A percentile compares a stretch with the other conserved stretches of the same genome.
These are phyloP conservation scores for Crypturellus tataupa DNA, from an alignment of 2,797 vertebrate genomes.

Conservation along the genomic window DNA sequence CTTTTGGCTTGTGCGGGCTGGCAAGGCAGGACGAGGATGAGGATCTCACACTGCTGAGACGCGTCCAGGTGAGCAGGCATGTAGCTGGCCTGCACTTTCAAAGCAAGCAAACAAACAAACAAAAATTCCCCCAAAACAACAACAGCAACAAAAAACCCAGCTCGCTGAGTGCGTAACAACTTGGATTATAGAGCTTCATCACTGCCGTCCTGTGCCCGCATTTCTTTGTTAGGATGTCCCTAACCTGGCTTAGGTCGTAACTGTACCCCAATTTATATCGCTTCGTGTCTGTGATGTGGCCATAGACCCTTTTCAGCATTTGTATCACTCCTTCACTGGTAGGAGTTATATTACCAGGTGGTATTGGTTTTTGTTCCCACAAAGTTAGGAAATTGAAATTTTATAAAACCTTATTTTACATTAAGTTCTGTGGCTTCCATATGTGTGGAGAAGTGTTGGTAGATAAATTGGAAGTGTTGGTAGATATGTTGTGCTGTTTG, in stretches of 20 bases:
- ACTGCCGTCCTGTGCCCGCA: not conserved
- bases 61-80: slow-evolving; percentile 8
- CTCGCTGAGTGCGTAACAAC: not conserved
- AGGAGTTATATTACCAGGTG: not conserved
- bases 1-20: not conserved
- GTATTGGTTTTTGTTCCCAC: not conserved
- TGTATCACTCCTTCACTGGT: not conserved
- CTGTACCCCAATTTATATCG: too few relatives aligned
- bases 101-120: not conserved
- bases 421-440: not conserved
- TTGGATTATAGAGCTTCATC: slow-evolving; percentile 28
- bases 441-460: not conserved
- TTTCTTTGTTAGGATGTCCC: too few relatives aligned
- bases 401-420: not conserved
- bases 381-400: not conserved
- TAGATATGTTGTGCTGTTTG: not conserved
- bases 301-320: not conserved
- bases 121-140: too few relatives aligned
- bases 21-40: not conserved
- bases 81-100: not conserved
- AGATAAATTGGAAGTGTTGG: too few relatives aligned
- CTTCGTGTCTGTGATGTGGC: not conserved
- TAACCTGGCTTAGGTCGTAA: too few relatives aligned
- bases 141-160: too few relatives aligned
- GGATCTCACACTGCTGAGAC: not conserved